A percentile compares a stretch with the other conserved stretches of the same genome.
Conservation (phyloP, 2,797 vertebrate genomes). For the Cuculus canorus region DNA sequence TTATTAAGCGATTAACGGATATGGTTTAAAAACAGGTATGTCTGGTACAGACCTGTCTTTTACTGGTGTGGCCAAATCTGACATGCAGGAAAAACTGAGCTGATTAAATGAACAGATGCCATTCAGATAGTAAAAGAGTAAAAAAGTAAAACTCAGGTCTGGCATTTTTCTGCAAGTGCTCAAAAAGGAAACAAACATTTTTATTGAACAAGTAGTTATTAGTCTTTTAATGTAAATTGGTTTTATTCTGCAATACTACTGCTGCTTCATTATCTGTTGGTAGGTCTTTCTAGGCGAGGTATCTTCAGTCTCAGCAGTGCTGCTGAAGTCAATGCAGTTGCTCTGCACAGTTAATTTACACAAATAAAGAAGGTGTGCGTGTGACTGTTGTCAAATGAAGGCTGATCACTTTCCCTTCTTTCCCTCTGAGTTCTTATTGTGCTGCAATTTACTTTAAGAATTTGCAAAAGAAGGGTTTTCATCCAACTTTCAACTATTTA, state of each 20-base stretch:
- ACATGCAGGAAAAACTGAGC: background rate
- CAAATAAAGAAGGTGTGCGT: background rate
- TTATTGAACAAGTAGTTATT: slow-evolving; percentile 13
- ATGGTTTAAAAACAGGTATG: background rate
- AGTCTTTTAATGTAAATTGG: background rate
- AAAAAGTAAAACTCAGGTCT: background rate
- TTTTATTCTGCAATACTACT: background rate
- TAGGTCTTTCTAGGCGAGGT: background rate
- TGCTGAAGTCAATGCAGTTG: background rate
- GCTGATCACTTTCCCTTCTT: background rate
- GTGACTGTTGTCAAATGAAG: background rate
- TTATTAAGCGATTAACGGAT: background rate
- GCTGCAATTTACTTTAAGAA: background rate
- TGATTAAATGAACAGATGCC: slow-evolving; percentile 13
- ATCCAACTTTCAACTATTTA: background rate
- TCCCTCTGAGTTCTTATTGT: background rate
- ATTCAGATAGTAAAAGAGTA: background rate
- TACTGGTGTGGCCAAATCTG: background rate
- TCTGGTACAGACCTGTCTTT: background rate
- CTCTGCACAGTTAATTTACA: background rate
- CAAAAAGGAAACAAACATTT: background rate
- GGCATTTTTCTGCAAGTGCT: background rate
- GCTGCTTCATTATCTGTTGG: background rate
- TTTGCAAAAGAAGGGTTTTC: background rate
- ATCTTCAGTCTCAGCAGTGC: background rate